Evolutionary conservation across 2,113 vertebrate genomes (phyloP).

Genomic region (Melanostigma gelatinosum): DNA sequence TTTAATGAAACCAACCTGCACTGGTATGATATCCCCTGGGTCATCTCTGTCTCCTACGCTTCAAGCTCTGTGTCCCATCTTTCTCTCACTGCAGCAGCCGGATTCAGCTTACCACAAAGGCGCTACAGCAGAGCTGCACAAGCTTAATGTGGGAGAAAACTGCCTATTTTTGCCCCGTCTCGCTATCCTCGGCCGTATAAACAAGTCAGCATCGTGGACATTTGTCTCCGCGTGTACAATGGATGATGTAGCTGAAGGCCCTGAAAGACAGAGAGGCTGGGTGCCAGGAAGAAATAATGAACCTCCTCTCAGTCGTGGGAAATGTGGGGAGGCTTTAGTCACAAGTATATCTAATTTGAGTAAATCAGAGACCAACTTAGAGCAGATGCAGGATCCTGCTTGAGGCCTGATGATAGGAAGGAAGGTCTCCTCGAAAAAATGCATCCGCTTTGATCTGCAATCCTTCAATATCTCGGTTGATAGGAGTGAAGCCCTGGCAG

Average conservation of each 20-base stretch:
- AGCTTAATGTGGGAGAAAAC: constrained; percentile 58
- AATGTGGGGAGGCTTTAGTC: constrained; percentile 69
- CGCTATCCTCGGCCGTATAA: constrained; percentile 61
- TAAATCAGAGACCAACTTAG: constrained; percentile 58
- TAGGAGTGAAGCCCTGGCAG: neutral
- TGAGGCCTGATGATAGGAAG: constrained; percentile 30
- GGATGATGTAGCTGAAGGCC: constrained; percentile 78
- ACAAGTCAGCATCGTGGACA: constrained; percentile 78
- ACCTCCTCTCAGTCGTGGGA: constrained; percentile 69
- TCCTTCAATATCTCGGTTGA: constrained; percentile 35
- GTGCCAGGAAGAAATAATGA: constrained; percentile 79
- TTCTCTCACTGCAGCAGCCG: constrained; percentile 47
- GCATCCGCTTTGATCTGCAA: constrained; percentile 58
- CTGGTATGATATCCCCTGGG: constrained; percentile 70
- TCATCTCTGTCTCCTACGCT: constrained; percentile 65
- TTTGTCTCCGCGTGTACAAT: constrained; percentile 79
- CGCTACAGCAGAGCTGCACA: constrained; percentile 45
- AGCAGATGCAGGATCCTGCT: constrained; percentile 46
- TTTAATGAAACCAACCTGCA: constrained; percentile 76
- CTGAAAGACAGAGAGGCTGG: constrained; percentile 65
- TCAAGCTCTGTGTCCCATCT: constrained; percentile 57
- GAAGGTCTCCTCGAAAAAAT: constrained; percentile 46
- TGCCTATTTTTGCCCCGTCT: constrained; percentile 59
- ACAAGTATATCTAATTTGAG: constrained; percentile 76
- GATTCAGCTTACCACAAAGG: constrained; percentile 43